Evolutionary conservation across 1,140 invertebrate species (phyloP), one percentile per base, ranked within the genome.

Genomic region (Listronotus bonariensis): DNA sequence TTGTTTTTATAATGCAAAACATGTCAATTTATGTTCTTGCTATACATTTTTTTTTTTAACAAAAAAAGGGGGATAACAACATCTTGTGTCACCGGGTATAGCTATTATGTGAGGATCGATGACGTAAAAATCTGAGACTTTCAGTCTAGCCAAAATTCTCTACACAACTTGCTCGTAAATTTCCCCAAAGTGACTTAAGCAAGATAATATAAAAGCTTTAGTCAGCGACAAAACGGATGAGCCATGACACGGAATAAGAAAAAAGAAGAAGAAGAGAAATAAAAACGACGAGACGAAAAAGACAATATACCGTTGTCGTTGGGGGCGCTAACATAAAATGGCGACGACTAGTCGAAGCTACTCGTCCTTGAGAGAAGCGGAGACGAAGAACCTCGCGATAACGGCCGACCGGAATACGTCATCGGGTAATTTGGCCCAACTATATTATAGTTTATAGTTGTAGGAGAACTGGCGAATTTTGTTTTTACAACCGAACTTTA

Each of bases 291-390:
- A 17, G 43, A 17, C 43, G 7, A 26, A 17, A 46, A 46, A 10
- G 43, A 46, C 43, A 26, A 46, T 26, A 46, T 26, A 36, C 34
- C 20, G 20, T 46, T 46, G 8, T 46, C 9, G 43, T 14, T 46
- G 43, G 43, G 43, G 43, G 43, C 20, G 20, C 43, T 10, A n/a
- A 46, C 43, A 46, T 46, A 46, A 46, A 46, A 46, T 26, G 43
- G 43, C 43, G 43, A 18, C 43, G 43, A 46, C 43, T 17, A 46
- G 43, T 10, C 43, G 43, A 46, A 8, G 43, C 43, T n/a, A 11
- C 43, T 46, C 7, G 43, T 46, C 43, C 43, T 26, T 10, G 15
- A 18, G 9, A 46, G 12, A 26, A 26, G 43, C 2, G 43, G 20
- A 17, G n/a, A 36, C 34, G 34, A 46, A 6, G 43, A 46, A 26